phyloP scores from a whole-genome alignment of 1,140 invertebrate species.

The Pollicipes pollicipes region DNA sequence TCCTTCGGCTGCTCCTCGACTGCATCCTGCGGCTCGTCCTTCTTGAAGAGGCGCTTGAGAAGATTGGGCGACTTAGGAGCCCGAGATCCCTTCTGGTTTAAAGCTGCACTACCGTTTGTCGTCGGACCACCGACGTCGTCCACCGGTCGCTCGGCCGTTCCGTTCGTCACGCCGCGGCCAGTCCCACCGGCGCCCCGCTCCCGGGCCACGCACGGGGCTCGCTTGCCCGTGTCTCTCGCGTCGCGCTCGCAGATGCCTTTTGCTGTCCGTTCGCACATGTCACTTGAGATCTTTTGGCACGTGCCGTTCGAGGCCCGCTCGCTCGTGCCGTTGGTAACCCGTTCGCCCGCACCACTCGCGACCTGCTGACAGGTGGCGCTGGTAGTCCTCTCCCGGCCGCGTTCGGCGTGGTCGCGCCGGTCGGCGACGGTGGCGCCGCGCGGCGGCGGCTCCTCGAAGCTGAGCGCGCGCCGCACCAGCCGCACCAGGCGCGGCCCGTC shows the following conservation, averaged over 20 bases:
- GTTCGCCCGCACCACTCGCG: neutral
- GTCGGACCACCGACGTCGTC: neutral
- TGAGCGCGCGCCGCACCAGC: neutral
- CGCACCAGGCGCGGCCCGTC: neutral
- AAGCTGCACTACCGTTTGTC: neutral
- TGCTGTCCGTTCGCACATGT: neutral
- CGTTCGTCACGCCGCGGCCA: neutral
- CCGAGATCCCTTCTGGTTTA: neutral
- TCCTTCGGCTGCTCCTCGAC: conserved; percentile 1
- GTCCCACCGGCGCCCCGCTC: neutral
- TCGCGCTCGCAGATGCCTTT: neutral
- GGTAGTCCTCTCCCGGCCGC: neutral
- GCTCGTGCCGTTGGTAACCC: neutral
- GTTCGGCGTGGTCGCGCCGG: no score
- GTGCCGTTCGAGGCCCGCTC: neutral
- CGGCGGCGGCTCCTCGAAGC: neutral
- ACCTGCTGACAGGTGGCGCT: neutral
- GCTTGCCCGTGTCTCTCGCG: neutral
- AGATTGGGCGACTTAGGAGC: neutral
- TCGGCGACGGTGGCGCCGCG: neutral
- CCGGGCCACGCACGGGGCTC: no score
- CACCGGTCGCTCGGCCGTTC: no score
- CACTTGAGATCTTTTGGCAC: neutral
- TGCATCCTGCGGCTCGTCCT: conserved; percentile 8
- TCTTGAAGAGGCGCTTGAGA: neutral